phyloP scores from a whole-genome alignment of 2,797 vertebrate genomes.

The Periophthalmus magnuspinnatus region DNA sequence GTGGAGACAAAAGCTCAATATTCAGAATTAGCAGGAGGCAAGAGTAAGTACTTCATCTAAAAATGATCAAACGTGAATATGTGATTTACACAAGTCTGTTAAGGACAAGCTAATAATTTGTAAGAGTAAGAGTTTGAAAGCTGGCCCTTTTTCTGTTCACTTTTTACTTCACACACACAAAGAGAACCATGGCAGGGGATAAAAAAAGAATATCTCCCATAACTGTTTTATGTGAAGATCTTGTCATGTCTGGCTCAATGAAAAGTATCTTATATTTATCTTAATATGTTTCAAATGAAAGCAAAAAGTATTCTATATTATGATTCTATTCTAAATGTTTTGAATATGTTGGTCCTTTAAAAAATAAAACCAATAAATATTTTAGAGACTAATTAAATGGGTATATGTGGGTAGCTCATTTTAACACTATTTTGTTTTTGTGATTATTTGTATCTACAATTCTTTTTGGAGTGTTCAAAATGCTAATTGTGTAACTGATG shows the following conservation, averaged over 20 bases:
- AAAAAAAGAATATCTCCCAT: conserved; percentile 1
- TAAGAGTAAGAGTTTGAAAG: background rate
- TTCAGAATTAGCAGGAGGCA: conserved; percentile 4
- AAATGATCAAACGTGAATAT: background rate
- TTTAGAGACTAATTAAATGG: background rate
- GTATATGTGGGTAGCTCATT: background rate
- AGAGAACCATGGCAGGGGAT: background rate
- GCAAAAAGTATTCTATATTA: background rate
- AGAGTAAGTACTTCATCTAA: background rate
- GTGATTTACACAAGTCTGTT: background rate
- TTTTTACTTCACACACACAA: background rate
- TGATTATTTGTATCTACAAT: background rate
- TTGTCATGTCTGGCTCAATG: background rate
- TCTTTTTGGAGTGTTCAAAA: background rate
- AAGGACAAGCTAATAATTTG: background rate
- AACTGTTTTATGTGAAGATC: background rate
- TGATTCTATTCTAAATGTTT: background rate
- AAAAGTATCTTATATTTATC: no score
- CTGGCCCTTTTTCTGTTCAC: background rate
- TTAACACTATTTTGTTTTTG: background rate
- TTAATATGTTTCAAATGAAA: background rate
- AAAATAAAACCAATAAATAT: no score
- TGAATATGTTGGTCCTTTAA: no score
- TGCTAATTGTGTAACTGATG: conserved; percentile 23
- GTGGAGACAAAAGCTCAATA: background rate